Evolutionary conservation across 2,113 vertebrate species (phyloP).

Genomic region (Maccullochella peelii): DNA sequence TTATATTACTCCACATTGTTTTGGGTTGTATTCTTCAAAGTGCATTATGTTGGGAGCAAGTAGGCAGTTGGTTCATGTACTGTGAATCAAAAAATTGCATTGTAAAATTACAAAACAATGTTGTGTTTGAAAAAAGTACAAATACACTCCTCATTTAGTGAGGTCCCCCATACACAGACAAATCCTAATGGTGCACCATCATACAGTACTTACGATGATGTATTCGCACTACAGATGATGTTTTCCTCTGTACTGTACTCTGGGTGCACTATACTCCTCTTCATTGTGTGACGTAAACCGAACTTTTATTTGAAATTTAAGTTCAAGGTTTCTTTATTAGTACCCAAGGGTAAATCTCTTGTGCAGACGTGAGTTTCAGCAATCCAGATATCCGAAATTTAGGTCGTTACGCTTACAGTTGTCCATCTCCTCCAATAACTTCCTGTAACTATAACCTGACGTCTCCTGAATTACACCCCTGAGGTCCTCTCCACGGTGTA

Average conservation of each 20-base stretch:
- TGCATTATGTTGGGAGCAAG: background rate
- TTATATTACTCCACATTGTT: background rate
- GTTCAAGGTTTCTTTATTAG: too few species aligned
- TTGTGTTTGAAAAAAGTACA: background rate
- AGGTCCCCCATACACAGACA: background rate
- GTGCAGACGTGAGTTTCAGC: too few species aligned
- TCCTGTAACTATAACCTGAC: too few species aligned
- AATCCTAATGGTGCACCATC: background rate
- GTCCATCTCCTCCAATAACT: too few species aligned
- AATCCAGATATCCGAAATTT: too few species aligned
- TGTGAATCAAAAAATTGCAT: background rate
- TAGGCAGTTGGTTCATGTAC: background rate
- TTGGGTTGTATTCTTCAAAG: background rate
- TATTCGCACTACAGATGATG: background rate
- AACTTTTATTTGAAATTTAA: too few species aligned
- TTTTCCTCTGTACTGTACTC: background rate
- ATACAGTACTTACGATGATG: background rate
- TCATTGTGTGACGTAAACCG: too few species aligned
- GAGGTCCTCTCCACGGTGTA: too few species aligned
- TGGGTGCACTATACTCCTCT: background rate
- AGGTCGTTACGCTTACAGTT: too few species aligned
- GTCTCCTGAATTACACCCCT: too few species aligned
- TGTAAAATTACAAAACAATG: background rate
- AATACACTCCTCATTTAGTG: background rate
- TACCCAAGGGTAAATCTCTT: too few species aligned